Conservation (phyloP, 2,113 vertebrate species). For the Puffinus mauretanicus region DNA sequence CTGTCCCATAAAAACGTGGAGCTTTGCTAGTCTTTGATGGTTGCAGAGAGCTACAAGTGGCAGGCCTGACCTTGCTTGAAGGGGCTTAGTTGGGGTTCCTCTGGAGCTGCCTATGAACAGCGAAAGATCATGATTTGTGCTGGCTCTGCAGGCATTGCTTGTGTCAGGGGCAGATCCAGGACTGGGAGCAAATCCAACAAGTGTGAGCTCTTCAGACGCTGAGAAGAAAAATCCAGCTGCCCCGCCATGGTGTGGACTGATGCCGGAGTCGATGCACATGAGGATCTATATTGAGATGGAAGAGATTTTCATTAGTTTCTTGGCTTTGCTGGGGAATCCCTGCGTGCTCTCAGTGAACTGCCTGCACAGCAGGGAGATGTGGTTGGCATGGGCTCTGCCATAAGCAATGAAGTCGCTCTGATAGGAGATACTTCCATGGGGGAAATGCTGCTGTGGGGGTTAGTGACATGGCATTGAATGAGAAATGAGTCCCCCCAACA, state of each 20-base stretch:
- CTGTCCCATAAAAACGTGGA: not conserved
- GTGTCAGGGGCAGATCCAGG: not conserved
- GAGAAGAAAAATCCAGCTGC: not conserved
- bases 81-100: not conserved
- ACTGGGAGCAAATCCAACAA: not conserved
- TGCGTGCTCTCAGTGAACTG: not conserved
- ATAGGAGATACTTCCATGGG: not conserved
- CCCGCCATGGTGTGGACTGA: not conserved
- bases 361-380: not conserved
- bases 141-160: not conserved
- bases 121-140: not conserved
- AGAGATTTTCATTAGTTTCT: conserved; percentile 13
- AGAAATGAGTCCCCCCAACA: not conserved
- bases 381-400: not conserved
- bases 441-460: not conserved
- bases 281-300: not conserved
- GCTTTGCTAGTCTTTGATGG: not conserved
- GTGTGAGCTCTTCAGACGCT: not conserved
- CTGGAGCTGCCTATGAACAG: not conserved
- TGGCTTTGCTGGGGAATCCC: not conserved
- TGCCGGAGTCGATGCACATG: not conserved
- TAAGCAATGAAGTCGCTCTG: not conserved
- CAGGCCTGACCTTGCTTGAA: not conserved
- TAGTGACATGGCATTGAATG: not conserved
- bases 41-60: not conserved